Conservation (phyloP, 2,113 vertebrate species). For the Paradisaea rubra region DNA sequence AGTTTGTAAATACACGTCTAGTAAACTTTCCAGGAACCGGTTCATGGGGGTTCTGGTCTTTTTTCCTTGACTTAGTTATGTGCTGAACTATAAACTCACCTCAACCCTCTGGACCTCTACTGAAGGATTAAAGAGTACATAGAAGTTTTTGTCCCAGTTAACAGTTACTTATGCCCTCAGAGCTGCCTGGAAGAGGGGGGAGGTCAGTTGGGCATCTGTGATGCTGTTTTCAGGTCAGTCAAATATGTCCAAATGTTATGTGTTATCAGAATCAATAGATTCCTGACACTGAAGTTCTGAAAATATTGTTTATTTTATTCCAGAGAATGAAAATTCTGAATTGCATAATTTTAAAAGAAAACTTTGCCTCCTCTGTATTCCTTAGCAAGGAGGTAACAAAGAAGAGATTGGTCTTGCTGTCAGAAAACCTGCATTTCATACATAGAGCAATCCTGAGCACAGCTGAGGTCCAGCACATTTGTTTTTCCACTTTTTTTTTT, state of each 20-base stretch:
- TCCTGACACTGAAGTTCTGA: background rate
- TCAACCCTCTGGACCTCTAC: background rate
- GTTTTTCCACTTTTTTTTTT: background rate
- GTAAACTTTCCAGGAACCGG: background rate
- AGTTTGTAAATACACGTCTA: background rate
- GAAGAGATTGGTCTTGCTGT: background rate
- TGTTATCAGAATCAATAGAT: background rate
- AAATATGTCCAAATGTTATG: background rate
- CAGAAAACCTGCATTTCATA: background rate
- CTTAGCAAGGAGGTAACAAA: background rate
- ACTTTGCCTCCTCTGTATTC: fast-evolving
- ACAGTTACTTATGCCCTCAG: background rate
- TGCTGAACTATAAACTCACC: background rate
- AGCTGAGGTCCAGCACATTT: background rate
- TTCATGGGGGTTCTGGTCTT: background rate
- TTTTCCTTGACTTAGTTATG: background rate
- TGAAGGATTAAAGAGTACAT: background rate
- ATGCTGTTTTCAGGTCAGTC: background rate
- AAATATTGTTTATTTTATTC: background rate
- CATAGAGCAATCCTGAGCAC: background rate
- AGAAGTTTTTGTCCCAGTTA: background rate
- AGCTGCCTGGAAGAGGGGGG: background rate
- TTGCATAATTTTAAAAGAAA: background rate
- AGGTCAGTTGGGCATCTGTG: background rate
- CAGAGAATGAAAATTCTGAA: background rate